Evolutionary conservation across 2,888 invertebrate genomes (phyloP).

Genomic region (Rutpela maculata): DNA sequence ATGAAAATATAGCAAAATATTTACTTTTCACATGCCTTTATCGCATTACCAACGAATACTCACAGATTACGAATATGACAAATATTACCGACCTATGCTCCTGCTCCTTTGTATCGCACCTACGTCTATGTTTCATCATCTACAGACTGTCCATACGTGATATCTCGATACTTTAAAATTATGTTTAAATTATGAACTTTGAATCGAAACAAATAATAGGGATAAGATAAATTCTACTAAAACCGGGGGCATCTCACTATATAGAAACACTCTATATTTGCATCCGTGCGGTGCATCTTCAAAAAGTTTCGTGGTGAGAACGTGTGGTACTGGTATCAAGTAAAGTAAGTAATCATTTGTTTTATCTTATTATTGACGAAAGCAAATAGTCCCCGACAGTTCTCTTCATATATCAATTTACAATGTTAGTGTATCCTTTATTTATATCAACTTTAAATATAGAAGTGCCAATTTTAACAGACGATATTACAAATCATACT

Average conservation of each 20-base stretch:
- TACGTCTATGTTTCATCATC: constrained; percentile 42
- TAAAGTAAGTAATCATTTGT: constrained; percentile 14
- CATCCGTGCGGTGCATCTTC: constrained; percentile 16
- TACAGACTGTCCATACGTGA: constrained; percentile 41
- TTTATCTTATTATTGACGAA: background rate
- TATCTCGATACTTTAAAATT: constrained; percentile 49
- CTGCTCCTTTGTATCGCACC: constrained; percentile 11
- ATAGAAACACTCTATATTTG: constrained; percentile 44
- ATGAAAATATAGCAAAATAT: too few relatives aligned
- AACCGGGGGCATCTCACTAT: constrained; percentile 41
- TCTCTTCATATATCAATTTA: too few relatives aligned
- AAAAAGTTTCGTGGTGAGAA: background rate
- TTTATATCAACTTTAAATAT: too few relatives aligned
- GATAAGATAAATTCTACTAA: constrained; percentile 59
- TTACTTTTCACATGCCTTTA: too few relatives aligned
- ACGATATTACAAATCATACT: too few relatives aligned
- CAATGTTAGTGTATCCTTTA: too few relatives aligned
- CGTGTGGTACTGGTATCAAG: background rate
- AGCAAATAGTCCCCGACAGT: background rate
- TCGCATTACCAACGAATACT: background rate
- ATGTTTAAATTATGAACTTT: constrained; percentile 64
- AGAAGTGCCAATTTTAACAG: too few relatives aligned
- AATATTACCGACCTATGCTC: constrained; percentile 33
- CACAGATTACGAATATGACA: constrained; percentile 3
- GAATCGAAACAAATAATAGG: constrained; percentile 62